These are phyloP conservation scores for Parochlus steinenii DNA, from an alignment of 2,888 invertebrate species.

Conservation along the genomic window DNA sequence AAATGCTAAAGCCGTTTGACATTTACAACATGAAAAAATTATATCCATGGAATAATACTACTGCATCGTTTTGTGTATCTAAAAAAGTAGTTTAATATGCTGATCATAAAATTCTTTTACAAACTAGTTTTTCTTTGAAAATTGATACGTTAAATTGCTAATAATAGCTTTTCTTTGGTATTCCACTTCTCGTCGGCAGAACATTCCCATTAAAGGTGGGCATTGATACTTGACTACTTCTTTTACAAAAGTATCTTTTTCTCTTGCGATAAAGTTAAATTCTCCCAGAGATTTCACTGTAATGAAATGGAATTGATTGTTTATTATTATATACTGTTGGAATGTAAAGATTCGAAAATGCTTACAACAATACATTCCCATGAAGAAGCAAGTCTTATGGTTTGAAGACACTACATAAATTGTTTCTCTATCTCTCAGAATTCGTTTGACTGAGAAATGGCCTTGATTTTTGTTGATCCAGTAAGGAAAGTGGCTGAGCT, in stretches of 20 bases:
- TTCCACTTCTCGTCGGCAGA: conserved; percentile 40
- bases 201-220: conserved; percentile 36
- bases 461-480: conserved; percentile 39
- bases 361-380: conserved; percentile 42
- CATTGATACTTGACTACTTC: conserved; percentile 46
- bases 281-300: conserved; percentile 43
- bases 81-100: too few relatives aligned
- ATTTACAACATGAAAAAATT: too few relatives aligned
- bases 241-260: conserved; percentile 32
- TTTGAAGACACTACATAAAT: conserved; percentile 38
- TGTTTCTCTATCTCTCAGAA: conserved; percentile 6
- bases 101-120: too few relatives aligned
- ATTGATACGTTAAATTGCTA: conserved; percentile 23
- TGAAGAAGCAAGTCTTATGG: conserved; percentile 45
- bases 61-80: too few relatives aligned
- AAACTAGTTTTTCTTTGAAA: too few relatives aligned
- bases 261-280: conserved; percentile 36
- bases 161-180: conserved; percentile 28
- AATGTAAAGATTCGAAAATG: conserved; percentile 15
- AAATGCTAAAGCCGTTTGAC: too few relatives aligned
- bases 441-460: conserved; percentile 38
- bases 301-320: conserved; percentile 22
- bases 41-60: too few relatives aligned
- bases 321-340: background rate
- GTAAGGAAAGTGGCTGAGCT: conserved; percentile 44